Base-by-base conservation (phyloP, 2,888 invertebrate species). In the Hydriomena furcata region DNA sequence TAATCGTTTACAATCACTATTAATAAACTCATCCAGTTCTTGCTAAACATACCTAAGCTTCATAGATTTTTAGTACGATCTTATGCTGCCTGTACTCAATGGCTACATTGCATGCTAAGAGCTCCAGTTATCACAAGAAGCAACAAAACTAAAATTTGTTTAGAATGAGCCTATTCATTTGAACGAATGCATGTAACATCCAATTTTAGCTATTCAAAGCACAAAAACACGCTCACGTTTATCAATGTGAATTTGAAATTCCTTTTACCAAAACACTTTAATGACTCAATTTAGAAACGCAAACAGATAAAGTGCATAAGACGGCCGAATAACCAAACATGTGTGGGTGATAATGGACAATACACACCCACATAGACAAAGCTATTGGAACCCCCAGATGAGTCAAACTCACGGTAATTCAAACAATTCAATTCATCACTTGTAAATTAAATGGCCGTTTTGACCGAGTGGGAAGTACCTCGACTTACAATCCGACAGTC, bases 271-370 rank as follows among this genome's bases (percentile, higher is more conserved):
- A 38, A 49, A 58, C 42, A 46, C 48, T 40, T 51, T 55, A 53
- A 58, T 51, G 42, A 49, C 55, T 58, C 53, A 51, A 59, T 59
- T 52, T 54, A 37, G 52, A 23, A 48, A 46, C 36, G 43, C 51
- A 53, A 59, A 56, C 43, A 52, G 54, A 56, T 47, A 59, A 36
- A 59, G 54, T 52, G 56, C 54, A 50, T 47, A 32, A 25, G 38
- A 32, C 50, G 38, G 45, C 50, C 38, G 50, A 51, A 53, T 52
- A 36, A 49, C 32, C 41, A 52, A 50, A 46, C 43, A 37, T 46
- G 48, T 56, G 56, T 60, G 55, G 57, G 57, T 53, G 54, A 57
- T 41, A 47, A 55, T 52, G 52, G 44, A 55, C 52, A 55, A 47
- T 50, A 50, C 56, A 52, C 45, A 55, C 56, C 45, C 52, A 55